Base-by-base conservation (phyloP, 2,797 vertebrate genomes). In the Myoxocephalus aenaeus region DNA sequence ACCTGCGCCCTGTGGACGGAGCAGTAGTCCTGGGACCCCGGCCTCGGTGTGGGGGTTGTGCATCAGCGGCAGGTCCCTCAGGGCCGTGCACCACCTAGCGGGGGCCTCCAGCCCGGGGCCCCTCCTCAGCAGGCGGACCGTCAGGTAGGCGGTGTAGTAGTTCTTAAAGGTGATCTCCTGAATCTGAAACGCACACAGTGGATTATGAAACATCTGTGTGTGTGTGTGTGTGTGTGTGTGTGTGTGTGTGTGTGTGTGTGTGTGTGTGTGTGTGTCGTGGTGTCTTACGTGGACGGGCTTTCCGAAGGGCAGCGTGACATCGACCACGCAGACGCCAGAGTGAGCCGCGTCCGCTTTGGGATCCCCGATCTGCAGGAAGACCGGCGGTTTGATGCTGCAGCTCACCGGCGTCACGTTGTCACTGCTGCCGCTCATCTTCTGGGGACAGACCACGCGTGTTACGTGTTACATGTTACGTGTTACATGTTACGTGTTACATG, bases 81-180 rank as follows among this genome's bases (percentile, higher is more conserved):
- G 76, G 42, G 96, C 97, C 0, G 97, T 99, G 86, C 93, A 85
- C 98, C 98, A 98, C 73, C 94, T 95, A 5, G 93, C 80, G 0
- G 93, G 61, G 5, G 88, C 89, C 0, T 92, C 92, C 61, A 86
- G 86, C 3, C 65, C 88, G 0, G 75, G 8, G 4, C 87, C 69
- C 78, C 79, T 92, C 80, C 87, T 92, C 90, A 96, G 90, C 86
- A 97, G 72, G 3, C 97, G 96, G 77, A 99, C 88, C 0, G 92
- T 97, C 89, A 99, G 51, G 53, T 95, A 98, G 1, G 98, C 98
- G 0, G 97, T 97, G 93, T 99, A 99, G 94, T 94, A 97, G 88
- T 99, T 99, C 93, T 95, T 97, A 90, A 99, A 99, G 40, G 92
- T 92, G 85, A 99, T 96, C 65, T 96, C 96, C 83, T 97, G 94